phyloP scores from a whole-genome alignment of 2,888 invertebrate species.

The Dinocampus coccinellae region DNA sequence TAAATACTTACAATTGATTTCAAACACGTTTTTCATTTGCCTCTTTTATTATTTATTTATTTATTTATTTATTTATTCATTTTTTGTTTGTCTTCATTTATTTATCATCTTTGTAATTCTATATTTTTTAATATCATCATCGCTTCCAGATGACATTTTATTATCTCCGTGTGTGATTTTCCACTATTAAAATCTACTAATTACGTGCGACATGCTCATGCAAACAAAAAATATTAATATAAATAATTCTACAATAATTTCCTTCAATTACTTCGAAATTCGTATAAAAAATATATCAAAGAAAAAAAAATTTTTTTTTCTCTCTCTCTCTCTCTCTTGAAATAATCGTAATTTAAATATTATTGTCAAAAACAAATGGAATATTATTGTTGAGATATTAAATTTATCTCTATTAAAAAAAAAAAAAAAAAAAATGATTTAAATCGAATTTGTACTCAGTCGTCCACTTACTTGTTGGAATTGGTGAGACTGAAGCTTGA shows the following conservation, averaged over 20 bases:
- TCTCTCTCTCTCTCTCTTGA: no score
- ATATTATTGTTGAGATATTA: slow-evolving; percentile 31
- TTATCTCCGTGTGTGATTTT: slow-evolving; percentile 20
- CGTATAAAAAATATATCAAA: no score
- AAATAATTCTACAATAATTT: not conserved
- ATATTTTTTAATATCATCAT: slow-evolving; percentile 21
- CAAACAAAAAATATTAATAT: slow-evolving; percentile 35
- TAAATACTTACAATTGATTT: slow-evolving; percentile 50
- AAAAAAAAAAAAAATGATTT: no score
- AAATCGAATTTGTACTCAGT: slow-evolving; percentile 15
- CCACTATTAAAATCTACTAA: slow-evolving; percentile 11
- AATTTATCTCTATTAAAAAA: slow-evolving; percentile 21
- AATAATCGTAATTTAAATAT: no score
- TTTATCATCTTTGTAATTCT: no score
- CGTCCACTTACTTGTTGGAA: slow-evolving; percentile 63
- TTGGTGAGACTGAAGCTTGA: slow-evolving; percentile 52
- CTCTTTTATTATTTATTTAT: not conserved
- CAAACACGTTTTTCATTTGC: slow-evolving; percentile 12
- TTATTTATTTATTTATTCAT: no score
- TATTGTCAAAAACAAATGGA: not conserved
- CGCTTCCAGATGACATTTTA: slow-evolving; percentile 24
- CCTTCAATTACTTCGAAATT: not conserved
- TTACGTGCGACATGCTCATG: slow-evolving; percentile 59
- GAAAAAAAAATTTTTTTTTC: no score
- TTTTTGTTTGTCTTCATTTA: slow-evolving; percentile 21